Evolutionary conservation across 2,113 vertebrate genomes (phyloP).

Genomic region (Columbina picui): DNA sequence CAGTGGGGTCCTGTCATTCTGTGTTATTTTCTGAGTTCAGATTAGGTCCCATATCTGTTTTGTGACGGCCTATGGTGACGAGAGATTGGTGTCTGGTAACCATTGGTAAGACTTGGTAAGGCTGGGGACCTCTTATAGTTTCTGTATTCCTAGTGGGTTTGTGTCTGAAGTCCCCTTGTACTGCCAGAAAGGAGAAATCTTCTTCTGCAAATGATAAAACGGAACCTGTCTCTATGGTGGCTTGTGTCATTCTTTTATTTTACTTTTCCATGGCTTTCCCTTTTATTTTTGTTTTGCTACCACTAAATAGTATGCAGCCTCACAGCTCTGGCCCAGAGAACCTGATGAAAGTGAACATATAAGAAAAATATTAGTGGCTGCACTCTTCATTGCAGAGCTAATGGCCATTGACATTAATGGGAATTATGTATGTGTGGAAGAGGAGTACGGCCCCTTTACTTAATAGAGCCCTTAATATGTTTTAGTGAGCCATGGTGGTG

Average conservation of each 20-base stretch:
- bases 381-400: conserved; percentile 29
- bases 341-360: conserved; percentile 44
- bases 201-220: not conserved
- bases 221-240: not conserved
- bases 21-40: not conserved
- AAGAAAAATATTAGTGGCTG: conserved; percentile 55
- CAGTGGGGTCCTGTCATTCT: not conserved
- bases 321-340: conserved; percentile 30
- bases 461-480: conserved; percentile 62
- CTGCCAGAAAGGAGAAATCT: not conserved
- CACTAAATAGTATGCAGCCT: not conserved
- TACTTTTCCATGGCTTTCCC: not conserved
- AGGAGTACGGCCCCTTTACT: conserved; percentile 52
- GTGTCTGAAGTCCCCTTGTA: not conserved
- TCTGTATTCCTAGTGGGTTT: not conserved
- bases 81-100: not conserved
- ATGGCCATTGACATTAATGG: conserved; percentile 63
- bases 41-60: not conserved
- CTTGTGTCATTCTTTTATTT: not conserved
- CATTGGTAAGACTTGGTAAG: not conserved
- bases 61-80: not conserved
- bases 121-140: not conserved
- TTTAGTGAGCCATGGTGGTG: conserved; percentile 66
- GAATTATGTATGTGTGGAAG: conserved; percentile 54
- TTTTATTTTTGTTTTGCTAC: conserved; percentile 57